phyloP scores from a whole-genome alignment of 2,888 invertebrate genomes.

The Oxystoma pomonae region DNA sequence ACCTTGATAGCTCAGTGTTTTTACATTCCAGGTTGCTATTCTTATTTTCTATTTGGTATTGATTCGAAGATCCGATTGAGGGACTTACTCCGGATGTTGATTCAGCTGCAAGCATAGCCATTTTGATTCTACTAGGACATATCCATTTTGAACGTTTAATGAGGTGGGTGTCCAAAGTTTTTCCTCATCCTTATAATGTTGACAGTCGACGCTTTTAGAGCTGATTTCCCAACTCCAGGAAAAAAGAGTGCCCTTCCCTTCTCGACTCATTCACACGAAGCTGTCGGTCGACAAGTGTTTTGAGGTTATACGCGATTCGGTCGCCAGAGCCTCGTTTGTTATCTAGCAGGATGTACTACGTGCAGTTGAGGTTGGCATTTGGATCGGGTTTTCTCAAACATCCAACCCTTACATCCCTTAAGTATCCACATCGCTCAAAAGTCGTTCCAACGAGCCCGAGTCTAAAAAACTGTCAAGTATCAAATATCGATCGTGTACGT shows the following conservation, averaged over 20 bases:
- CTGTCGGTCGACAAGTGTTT: neutral
- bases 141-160: neutral
- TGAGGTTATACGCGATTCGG: conserved; percentile 1
- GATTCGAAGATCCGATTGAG: conserved; percentile 6
- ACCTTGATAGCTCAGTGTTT: conserved; percentile 9
- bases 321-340: too few relatives aligned
- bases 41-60: conserved; percentile 5
- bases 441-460: too few relatives aligned
- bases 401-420: too few relatives aligned
- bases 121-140: neutral
- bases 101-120: conserved; percentile 1
- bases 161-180: neutral
- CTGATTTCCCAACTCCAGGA: conserved; percentile 5
- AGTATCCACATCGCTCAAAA: too few relatives aligned
- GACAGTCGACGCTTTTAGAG: neutral
- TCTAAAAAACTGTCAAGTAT: too few relatives aligned
- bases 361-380: too few relatives aligned
- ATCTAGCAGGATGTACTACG: too few relatives aligned
- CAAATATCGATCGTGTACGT: too few relatives aligned
- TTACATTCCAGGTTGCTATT: conserved; percentile 9
- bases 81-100: conserved; percentile 7
- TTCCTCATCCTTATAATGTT: conserved; percentile 6
- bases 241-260: conserved; percentile 5
- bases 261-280: neutral
- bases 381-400: too few relatives aligned